Evolutionary conservation across 2,888 invertebrate genomes (phyloP), one percentile per base, ranked within the genome.

Genomic region (Lasioglossum vierecki): DNA sequence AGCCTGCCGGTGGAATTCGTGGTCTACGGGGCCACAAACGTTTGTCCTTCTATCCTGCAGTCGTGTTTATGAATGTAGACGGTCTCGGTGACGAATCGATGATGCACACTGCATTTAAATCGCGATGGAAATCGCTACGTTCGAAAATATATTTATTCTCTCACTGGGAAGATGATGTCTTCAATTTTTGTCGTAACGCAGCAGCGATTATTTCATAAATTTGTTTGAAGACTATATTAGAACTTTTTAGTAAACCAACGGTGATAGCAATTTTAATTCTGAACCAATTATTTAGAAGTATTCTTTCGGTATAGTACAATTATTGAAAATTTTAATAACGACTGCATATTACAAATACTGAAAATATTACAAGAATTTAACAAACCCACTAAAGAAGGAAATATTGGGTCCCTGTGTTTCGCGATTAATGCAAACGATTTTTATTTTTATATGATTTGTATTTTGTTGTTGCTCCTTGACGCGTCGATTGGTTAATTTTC

Each of bases 21-120:
- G 26, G 60, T 15, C 66, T 66, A 66, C 30, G 66, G 66, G 66
- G 66, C 66, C 49, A 41, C 49, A 72, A 83, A 83, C 75, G 71
- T 83, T 83, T 82, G 53, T 70, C 49, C 57, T 39, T 72, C 75
- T 76, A 71, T 83, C 44, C 71, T 30, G 71, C 60, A 72, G 57
- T 15, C 57, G 46, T 53, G 75, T 81, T 81, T 74, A 49, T 41
- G 81, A 80, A 75, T 75, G 60, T 60, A 35, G 53, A 60, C 53
- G 49, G 26, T 0, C 22, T 22, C n/a, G 8, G 35, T 9, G 82
- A 71, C 73, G 70, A 71, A 49, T 63, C 15, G 35, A 35, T 46
- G 44, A 30, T 66, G 35, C 44, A 15, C n/a, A 13, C 13, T 18
- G 35, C 74, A 8, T 74, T 49, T 74, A 53, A 74, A 53, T 74